These are phyloP conservation scores for Musca domestica DNA, from an alignment of 1,140 invertebrate genomes.

Conservation along the genomic window DNA sequence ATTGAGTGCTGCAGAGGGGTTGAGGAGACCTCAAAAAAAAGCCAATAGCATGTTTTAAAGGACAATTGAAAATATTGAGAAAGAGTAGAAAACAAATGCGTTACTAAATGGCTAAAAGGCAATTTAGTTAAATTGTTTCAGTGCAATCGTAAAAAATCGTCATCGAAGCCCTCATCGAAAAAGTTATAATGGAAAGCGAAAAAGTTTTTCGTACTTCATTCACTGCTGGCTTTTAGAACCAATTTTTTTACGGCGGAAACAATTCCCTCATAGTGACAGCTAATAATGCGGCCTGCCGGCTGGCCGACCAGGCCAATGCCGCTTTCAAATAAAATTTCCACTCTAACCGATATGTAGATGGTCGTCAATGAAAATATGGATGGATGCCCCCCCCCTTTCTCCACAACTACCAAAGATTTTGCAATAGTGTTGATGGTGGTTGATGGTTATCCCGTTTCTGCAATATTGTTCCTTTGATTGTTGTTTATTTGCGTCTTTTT, in stretches of 20 bases:
- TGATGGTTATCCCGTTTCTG: background rate
- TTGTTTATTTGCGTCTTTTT: background rate
- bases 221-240: background rate
- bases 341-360: no score
- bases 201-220: background rate
- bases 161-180: background rate
- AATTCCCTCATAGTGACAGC: slow-evolving; percentile 12
- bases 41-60: no score
- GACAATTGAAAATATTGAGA: no score
- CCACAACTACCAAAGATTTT: background rate
- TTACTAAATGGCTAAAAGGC: slow-evolving; percentile 21
- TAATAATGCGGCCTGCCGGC: slow-evolving; percentile 6
- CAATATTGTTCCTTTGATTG: background rate
- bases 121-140: slow-evolving; percentile 20
- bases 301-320: background rate
- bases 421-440: background rate
- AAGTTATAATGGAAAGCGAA: background rate
- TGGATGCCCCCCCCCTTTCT: background rate
- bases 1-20: no score
- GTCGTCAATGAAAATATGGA: background rate
- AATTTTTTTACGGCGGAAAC: slow-evolving; percentile 3
- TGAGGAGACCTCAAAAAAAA: no score
- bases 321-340: background rate
- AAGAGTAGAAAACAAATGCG: background rate
- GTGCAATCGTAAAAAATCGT: background rate